Evolutionary conservation across 2,797 vertebrate genomes (phyloP).

Genomic region (Sebastiscus tertius): DNA sequence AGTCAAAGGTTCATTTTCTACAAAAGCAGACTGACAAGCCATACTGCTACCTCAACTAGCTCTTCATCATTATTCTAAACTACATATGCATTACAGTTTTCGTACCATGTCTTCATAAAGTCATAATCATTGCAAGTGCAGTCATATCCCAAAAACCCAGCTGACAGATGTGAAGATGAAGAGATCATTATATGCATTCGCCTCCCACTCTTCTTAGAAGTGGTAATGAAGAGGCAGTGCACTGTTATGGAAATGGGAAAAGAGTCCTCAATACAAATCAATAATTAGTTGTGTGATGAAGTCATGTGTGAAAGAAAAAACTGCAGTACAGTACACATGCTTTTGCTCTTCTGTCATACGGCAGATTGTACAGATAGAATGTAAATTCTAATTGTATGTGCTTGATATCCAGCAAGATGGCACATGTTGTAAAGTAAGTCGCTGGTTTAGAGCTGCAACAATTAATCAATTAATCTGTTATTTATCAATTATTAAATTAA

Average conservation of each 20-base stretch:
- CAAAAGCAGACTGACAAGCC: background rate
- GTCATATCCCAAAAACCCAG: conserved; percentile 23
- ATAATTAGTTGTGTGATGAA: conserved; percentile 35
- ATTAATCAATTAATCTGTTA: background rate
- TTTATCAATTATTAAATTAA: background rate
- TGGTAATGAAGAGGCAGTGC: conserved; percentile 37
- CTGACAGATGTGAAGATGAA: conserved; percentile 42
- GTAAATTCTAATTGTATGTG: background rate
- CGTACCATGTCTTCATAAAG: conserved; percentile 4
- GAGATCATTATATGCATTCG: conserved; percentile 36
- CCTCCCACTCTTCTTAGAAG: conserved; percentile 33
- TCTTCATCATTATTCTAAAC: conserved; percentile 19
- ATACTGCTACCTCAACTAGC: background rate
- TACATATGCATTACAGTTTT: background rate
- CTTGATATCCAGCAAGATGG: background rate
- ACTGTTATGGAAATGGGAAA: conserved; percentile 28
- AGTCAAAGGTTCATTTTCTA: background rate
- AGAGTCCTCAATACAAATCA: conserved; percentile 21
- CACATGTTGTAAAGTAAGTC: background rate
- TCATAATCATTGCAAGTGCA: conserved; percentile 17
- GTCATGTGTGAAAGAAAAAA: background rate
- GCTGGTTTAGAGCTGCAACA: background rate
- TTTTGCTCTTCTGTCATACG: background rate
- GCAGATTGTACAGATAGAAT: background rate
- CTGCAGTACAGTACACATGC: background rate